phyloP scores from a whole-genome alignment of 2,113 vertebrate species.

The Hoplias malabaricus region DNA sequence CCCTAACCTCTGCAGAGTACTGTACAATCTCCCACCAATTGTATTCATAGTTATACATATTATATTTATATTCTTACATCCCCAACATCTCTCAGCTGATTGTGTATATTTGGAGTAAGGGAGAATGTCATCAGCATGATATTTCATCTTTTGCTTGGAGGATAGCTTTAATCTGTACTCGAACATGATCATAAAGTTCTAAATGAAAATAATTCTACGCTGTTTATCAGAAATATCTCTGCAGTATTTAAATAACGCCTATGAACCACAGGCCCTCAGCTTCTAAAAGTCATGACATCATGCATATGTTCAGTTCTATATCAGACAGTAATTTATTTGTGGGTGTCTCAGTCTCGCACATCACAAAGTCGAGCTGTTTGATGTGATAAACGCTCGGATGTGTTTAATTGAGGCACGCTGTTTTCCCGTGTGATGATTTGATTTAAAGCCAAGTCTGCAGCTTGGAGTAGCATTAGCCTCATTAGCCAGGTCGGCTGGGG shows the following conservation, averaged over 20 bases:
- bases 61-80: no score
- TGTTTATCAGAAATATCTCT: no score
- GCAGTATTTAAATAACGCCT: neutral
- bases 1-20: no score
- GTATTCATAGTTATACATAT: no score
- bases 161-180: no score
- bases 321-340: neutral
- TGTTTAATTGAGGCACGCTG: neutral
- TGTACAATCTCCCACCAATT: no score
- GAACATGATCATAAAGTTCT: no score
- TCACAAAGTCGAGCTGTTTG: neutral
- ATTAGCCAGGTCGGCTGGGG: neutral
- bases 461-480: slow-evolving; percentile 8
- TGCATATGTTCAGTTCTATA: neutral
- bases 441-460: neutral
- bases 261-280: neutral
- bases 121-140: no score
- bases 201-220: no score
- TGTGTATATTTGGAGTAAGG: no score
- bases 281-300: neutral
- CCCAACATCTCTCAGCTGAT: no score
- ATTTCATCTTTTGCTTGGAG: no score
- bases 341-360: slow-evolving; percentile 4
- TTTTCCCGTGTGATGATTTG: neutral
- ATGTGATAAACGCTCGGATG: neutral